Conservation (phyloP, 2,888 invertebrate genomes). For the Hartigia nigra region DNA sequence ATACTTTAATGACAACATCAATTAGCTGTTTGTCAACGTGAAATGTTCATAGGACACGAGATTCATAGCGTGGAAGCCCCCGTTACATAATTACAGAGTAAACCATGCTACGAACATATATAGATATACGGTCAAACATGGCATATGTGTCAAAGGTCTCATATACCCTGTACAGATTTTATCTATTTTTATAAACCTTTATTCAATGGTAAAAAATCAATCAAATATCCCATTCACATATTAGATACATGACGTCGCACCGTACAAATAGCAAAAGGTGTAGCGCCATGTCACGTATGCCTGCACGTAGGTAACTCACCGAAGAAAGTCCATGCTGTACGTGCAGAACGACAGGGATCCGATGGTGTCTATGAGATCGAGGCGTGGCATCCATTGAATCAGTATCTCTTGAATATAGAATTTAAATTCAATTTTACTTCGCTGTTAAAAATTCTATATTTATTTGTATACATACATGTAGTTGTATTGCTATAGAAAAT, state of each 20-base stretch:
- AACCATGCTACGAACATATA: neutral
- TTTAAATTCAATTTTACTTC: neutral
- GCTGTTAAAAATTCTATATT: neutral
- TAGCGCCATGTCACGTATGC: neutral
- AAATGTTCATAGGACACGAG: neutral
- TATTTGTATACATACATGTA: neutral
- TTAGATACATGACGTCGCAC: neutral
- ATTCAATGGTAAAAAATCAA: neutral
- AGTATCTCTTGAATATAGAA: neutral
- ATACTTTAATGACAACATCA: neutral
- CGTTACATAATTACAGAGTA: neutral
- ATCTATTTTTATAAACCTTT: neutral
- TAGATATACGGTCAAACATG: neutral
- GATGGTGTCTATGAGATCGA: slow-evolving; percentile 28
- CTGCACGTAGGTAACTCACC: neutral
- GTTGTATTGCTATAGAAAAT: neutral
- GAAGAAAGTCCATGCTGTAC: slow-evolving; percentile 27
- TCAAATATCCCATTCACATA: neutral
- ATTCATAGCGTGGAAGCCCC: neutral
- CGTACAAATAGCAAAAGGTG: neutral
- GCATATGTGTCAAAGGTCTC: neutral
- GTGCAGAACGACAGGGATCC: slow-evolving; percentile 38
- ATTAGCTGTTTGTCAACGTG: neutral
- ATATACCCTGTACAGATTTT: neutral
- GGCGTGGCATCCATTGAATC: slow-evolving; percentile 41